Percentiles rank a stretch among this genome's conserved stretches.
Conservation (phyloP, 2,888 invertebrate species). For the Bugula neritina region DNA sequence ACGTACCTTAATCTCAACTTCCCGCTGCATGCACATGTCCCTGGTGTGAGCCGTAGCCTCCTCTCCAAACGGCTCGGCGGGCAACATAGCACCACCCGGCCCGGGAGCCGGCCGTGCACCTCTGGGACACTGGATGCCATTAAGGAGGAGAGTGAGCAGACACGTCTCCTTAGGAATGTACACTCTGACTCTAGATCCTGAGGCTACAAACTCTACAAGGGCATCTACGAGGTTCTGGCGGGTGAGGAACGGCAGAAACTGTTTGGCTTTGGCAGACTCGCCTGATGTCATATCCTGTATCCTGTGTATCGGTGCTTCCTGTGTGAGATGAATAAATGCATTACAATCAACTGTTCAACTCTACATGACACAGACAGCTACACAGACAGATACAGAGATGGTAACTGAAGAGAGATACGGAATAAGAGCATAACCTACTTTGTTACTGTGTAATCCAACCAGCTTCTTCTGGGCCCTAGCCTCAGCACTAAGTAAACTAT, state of each 20-base stretch:
- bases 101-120: slow-evolving; percentile 68
- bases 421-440: too few species aligned
- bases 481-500: slow-evolving; percentile 85
- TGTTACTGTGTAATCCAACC: slow-evolving; percentile 56
- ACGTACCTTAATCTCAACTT: slow-evolving; percentile 54
- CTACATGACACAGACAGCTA: too few species aligned
- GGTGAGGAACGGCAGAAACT: slow-evolving; percentile 87
- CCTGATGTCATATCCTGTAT: slow-evolving; percentile 72
- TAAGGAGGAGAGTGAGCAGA: slow-evolving; percentile 85
- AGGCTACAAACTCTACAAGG: slow-evolving; percentile 92
- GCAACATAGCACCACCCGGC: slow-evolving; percentile 59
- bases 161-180: slow-evolving; percentile 92
- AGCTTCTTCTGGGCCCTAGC: slow-evolving; percentile 78
- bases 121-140: slow-evolving; percentile 77
- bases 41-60: slow-evolving; percentile 86
- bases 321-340: too few species aligned
- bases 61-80: slow-evolving; percentile 85
- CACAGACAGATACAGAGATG: too few species aligned
- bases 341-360: too few species aligned
- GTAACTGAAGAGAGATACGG: too few species aligned
- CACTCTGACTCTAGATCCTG: slow-evolving; percentile 85
- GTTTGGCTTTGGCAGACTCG: slow-evolving; percentile 64
- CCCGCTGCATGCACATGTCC: slow-evolving; percentile 81
- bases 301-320: slow-evolving; percentile 70
- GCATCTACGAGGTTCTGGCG: slow-evolving; percentile 83